Base-by-base conservation (phyloP, 2,113 vertebrate genomes). In the Oncorhynchus tshawytscha region DNA sequence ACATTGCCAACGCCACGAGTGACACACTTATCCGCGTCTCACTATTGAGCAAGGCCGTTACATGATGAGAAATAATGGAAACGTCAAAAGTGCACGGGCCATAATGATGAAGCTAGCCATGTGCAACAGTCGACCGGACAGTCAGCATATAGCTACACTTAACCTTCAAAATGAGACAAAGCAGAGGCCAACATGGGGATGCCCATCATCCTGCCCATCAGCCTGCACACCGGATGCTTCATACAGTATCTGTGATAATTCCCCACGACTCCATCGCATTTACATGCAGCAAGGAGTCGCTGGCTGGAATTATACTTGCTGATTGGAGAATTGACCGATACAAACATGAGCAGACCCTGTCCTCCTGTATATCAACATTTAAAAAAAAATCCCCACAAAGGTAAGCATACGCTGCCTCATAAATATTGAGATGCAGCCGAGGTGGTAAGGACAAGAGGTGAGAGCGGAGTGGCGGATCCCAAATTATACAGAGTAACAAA, bases 361-460 rank as follows among this genome's bases (percentile, higher is more conserved):
- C 20, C 60, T 20, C n/a, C 12, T 22, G 60, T 64, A 12, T 24
- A 66, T 27, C 3, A 22, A 66, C 24, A 49, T 66, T 22, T n/a
- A 16, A 49, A 31, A 69, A 31, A 22, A 79, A 51, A 73, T 76
- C 76, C 68, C 49, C 22, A 25, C 75, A 81, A 80, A 86, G 71
- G 83, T 59, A 77, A 54, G 51, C 16, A 54, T 54, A 54, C 1
- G 70, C 79, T 75, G 48, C 57, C 79, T 89, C 78, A 87, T 89
- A 67, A 80, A 90, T 90, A 87, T 84, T 83, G 81, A 84, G 87
- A 82, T 16, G 12, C 74, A 77, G 70, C 67, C 34, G 59, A 77
- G 71, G 73, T 39, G 51, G 71, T 51, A 67, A 70, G 75, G 79
- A 72, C 69, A 73, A 80, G 69, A 80, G 81, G 81, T 80, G 81